These are phyloP conservation scores for Stenopsyche tienmushanensis DNA, from an alignment of 1,140 invertebrate genomes.

Conservation along the genomic window DNA sequence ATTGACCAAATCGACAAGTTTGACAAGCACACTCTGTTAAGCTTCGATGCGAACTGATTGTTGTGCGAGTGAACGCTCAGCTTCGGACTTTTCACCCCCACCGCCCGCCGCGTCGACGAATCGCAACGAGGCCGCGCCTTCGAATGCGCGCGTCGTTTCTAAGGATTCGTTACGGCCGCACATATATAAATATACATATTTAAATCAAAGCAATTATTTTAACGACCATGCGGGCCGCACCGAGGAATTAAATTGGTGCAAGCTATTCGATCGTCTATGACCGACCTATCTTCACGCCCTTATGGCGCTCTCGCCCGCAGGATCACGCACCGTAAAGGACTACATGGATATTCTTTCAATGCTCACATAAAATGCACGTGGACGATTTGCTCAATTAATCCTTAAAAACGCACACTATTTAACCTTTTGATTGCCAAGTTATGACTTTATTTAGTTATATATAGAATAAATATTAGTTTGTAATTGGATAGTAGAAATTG, in stretches of 20 bases:
- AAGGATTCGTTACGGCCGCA: too few relatives aligned
- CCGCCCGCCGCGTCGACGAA: slow-evolving; percentile 1
- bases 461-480: too few relatives aligned
- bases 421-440: too few relatives aligned
- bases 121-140: slow-evolving; percentile 11
- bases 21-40: neutral
- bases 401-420: too few relatives aligned
- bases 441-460: too few relatives aligned
- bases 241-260: slow-evolving; percentile 3
- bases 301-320: slow-evolving; percentile 2
- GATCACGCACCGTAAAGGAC: neutral
- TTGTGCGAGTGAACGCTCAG: neutral
- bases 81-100: slow-evolving; percentile 1
- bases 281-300: slow-evolving; percentile 1
- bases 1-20: neutral
- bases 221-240: too few relatives aligned
- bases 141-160: too few relatives aligned
- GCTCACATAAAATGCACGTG: slow-evolving; percentile 8
- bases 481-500: too few relatives aligned
- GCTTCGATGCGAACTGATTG: neutral
- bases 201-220: too few relatives aligned
- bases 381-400: neutral
- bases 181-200: too few relatives aligned
- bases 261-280: neutral
- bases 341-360: slow-evolving; percentile 4